Evolutionary conservation across 2,797 vertebrate species (phyloP).

Genomic region (Lepilemur septentrionalis): DNA sequence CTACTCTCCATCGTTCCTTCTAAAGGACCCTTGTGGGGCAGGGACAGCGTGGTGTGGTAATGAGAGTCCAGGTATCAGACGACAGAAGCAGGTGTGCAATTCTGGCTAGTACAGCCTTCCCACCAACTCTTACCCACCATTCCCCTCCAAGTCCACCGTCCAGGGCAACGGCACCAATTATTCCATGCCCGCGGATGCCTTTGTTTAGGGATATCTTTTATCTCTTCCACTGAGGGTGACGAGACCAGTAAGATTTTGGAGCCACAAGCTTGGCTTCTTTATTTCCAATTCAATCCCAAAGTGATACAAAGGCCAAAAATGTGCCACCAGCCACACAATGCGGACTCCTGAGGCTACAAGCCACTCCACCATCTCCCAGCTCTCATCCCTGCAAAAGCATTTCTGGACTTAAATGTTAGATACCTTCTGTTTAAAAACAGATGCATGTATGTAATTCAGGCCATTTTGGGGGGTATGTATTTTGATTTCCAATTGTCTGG

Average conservation of each 20-base stretch:
- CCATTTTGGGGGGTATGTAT: neutral
- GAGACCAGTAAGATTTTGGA: neutral
- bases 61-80: neutral
- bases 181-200: neutral
- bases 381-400: neutral
- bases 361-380: neutral
- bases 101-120: neutral
- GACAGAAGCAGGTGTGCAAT: neutral
- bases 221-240: neutral
- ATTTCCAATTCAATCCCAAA: neutral
- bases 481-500: neutral
- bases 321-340: neutral
- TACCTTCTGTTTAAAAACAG: neutral
- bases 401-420: neutral
- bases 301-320: neutral
- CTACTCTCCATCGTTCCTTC: neutral
- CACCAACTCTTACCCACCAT: no score
- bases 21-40: neutral
- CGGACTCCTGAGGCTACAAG: neutral
- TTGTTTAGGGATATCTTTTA: neutral
- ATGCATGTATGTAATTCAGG: no score
- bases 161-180: neutral
- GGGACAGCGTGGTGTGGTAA: neutral
- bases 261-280: neutral
- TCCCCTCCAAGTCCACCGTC: neutral